Conservation (phyloP, 2,113 vertebrate species). For the Aspiorhynchus laticeps region DNA sequence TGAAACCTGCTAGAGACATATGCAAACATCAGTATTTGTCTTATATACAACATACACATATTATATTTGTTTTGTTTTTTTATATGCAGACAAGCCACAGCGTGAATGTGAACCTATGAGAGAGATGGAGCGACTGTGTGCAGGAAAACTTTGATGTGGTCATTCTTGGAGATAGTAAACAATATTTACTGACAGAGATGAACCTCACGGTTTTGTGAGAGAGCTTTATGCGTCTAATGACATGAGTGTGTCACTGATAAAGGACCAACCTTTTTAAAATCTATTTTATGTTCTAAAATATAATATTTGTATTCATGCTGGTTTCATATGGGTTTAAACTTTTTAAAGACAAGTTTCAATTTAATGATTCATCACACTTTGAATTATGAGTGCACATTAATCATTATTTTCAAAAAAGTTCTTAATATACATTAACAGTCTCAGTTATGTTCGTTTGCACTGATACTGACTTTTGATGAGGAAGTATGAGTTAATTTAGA, state of each 20-base stretch:
- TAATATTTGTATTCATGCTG: neutral
- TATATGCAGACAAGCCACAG: constrained; percentile 1
- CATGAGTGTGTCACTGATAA: neutral
- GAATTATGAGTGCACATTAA: too few relatives aligned
- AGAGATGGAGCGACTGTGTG: neutral
- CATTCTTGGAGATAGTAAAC: constrained; percentile 7
- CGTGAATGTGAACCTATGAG: neutral
- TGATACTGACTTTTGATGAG: too few relatives aligned
- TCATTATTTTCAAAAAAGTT: too few relatives aligned
- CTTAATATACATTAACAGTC: too few relatives aligned
- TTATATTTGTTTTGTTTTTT: too few relatives aligned
- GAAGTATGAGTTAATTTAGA: neutral
- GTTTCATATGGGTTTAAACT: neutral
- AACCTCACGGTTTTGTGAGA: neutral
- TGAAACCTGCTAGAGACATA: constrained; percentile 65
- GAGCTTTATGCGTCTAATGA: neutral
- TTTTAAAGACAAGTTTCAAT: neutral
- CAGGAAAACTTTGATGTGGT: constrained; percentile 10
- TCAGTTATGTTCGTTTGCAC: too few relatives aligned
- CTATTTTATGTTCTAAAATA: neutral
- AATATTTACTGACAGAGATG: neutral
- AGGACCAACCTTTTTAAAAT: neutral
- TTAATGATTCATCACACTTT: too few relatives aligned
- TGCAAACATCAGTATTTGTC: neutral
- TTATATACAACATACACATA: neutral